Evolutionary conservation across 1,140 invertebrate genomes (phyloP).

Genomic region (Drosophila tsacasi): DNA sequence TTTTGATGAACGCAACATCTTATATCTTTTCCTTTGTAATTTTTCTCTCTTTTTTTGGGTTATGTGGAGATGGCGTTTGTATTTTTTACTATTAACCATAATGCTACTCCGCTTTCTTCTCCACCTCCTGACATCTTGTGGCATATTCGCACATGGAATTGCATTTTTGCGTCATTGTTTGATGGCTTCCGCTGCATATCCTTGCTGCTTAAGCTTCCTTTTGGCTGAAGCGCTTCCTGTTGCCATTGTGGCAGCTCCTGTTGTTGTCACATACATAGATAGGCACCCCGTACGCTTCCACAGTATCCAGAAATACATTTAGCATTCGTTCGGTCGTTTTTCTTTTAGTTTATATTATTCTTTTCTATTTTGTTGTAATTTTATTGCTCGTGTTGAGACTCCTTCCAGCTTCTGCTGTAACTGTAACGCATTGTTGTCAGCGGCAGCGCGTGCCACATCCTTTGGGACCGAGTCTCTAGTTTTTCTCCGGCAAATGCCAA

Average conservation of each 20-base stretch:
- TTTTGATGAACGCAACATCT: constrained; percentile 7
- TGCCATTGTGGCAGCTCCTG: constrained; percentile 48
- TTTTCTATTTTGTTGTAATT: constrained; percentile 22
- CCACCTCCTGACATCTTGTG: constrained; percentile 33
- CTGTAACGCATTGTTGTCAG: constrained; percentile 78
- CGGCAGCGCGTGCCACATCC: constrained; percentile 49
- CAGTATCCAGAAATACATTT: constrained; percentile 52
- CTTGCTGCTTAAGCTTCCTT: constrained; percentile 69
- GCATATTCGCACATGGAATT: constrained; percentile 48
- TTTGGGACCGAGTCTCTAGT: constrained; percentile 30
- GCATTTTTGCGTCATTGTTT: constrained; percentile 70
- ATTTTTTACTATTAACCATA: constrained; percentile 47
- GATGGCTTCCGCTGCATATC: constrained; percentile 73
- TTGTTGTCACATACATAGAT: constrained; percentile 28
- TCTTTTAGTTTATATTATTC: constrained; percentile 21
- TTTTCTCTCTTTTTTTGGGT: constrained; percentile 23
- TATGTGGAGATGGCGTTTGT: constrained; percentile 22
- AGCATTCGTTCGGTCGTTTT: constrained; percentile 46
- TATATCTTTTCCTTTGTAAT: constrained; percentile 5
- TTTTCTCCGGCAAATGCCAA: constrained; percentile 66
- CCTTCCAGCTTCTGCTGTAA: constrained; percentile 28
- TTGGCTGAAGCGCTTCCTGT: constrained; percentile 62
- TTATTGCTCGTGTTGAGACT: constrained; percentile 39
- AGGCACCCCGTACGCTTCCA: neutral
- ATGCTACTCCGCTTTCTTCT: constrained; percentile 3